Percentiles rank a stretch among this genome's conserved stretches.
phyloP scores from a whole-genome alignment of 2,888 invertebrate genomes.

The Rhingia campestris region DNA sequence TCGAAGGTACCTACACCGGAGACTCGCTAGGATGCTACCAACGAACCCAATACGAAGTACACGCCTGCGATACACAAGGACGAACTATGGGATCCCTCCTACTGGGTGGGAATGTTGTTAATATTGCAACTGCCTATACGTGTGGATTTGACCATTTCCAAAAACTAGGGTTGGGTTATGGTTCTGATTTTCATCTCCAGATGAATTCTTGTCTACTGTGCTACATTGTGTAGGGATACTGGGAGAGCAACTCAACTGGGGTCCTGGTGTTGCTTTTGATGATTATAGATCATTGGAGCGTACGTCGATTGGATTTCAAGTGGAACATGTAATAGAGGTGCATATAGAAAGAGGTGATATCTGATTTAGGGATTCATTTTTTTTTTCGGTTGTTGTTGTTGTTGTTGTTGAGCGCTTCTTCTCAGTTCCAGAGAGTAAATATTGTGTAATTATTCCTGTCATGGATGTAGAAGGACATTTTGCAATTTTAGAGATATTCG shows the following conservation, averaged over 20 bases:
- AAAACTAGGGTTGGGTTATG: not conserved
- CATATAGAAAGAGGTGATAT: slow-evolving; percentile 54
- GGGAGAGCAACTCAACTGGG: not conserved
- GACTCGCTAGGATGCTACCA: slow-evolving; percentile 27
- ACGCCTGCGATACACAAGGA: not conserved
- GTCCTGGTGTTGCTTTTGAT: slow-evolving; percentile 61
- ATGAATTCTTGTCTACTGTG: slow-evolving; percentile 27
- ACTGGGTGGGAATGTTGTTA: slow-evolving; percentile 32
- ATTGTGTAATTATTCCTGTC: slow-evolving; percentile 68
- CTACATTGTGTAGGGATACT: slow-evolving; percentile 40
- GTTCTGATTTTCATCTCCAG: slow-evolving; percentile 9
- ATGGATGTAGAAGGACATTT: slow-evolving; percentile 55
- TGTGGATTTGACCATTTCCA: slow-evolving; percentile 57
- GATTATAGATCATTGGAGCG: slow-evolving; percentile 71
- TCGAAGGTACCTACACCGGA: slow-evolving; percentile 18
- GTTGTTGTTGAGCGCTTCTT: not conserved
- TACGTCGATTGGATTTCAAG: slow-evolving; percentile 69
- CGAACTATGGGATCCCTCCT: slow-evolving; percentile 20
- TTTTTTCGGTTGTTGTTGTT: not conserved
- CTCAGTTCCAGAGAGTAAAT: slow-evolving; percentile 45
- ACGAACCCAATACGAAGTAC: slow-evolving; percentile 5
- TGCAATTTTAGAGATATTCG: slow-evolving; percentile 28
- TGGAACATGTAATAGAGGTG: slow-evolving; percentile 64
- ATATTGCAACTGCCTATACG: slow-evolving; percentile 62
- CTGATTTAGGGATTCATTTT: slow-evolving; percentile 28